These are phyloP conservation scores for Chromobotia macracanthus DNA, from an alignment of 2,797 vertebrate species.

Conservation along the genomic window DNA sequence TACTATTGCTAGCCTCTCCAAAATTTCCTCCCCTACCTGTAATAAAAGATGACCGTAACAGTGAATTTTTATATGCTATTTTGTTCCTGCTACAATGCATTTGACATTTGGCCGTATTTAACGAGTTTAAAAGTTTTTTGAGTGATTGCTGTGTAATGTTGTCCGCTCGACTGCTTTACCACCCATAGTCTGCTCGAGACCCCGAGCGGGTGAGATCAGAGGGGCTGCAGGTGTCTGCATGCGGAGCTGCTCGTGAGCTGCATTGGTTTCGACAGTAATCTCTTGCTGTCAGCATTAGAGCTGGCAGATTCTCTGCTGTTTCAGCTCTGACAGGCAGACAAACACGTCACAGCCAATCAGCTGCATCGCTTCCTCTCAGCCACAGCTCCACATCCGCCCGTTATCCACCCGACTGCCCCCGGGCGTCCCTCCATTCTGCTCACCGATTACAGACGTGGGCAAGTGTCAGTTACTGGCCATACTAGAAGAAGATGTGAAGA, in stretches of 20 bases:
- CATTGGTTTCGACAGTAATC: conserved; percentile 74
- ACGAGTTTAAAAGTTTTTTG: no score
- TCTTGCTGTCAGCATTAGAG: conserved; percentile 73
- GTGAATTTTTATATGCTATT: no score
- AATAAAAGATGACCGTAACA: no score
- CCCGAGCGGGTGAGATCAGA: background rate
- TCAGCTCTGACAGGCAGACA: conserved; percentile 74
- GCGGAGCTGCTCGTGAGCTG: conserved; percentile 57
- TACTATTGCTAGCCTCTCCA: no score
- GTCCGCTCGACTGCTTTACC: background rate
- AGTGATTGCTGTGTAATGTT: no score
- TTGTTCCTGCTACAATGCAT: no score
- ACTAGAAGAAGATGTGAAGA: background rate
- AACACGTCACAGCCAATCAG: conserved; percentile 74
- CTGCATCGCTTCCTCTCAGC: conserved; percentile 62
- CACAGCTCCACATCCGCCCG: background rate
- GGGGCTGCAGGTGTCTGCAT: background rate
- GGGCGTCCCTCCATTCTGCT: background rate
- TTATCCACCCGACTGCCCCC: background rate
- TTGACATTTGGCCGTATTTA: no score
- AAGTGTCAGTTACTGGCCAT: conserved; percentile 2
- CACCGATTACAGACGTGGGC: conserved; percentile 2
- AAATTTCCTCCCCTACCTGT: no score
- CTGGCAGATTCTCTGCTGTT: conserved; percentile 73
- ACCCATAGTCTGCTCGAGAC: background rate